Evolutionary conservation across 2,797 vertebrate species (phyloP).

Genomic region (Spheniscus humboldti): DNA sequence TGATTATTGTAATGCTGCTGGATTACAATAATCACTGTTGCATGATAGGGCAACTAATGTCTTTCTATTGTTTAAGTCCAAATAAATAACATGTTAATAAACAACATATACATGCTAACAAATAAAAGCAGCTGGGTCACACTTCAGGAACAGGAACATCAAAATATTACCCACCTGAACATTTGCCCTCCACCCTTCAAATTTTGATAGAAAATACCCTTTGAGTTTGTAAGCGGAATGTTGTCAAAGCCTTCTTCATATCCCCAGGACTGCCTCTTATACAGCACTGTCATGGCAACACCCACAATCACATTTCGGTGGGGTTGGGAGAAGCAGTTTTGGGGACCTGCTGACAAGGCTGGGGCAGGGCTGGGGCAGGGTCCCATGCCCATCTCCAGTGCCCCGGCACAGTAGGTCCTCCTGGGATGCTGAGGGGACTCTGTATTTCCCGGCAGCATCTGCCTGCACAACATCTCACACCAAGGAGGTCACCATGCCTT

Average conservation of each 20-base stretch:
- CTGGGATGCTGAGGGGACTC: not conserved
- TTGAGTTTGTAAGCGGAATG: not conserved
- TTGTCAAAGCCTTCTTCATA: not conserved
- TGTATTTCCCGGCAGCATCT: fast-evolving
- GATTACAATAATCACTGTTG: not conserved
- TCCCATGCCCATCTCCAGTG: not conserved
- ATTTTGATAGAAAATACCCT: not conserved
- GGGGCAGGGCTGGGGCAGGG: not conserved
- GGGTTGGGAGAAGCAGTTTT: not conserved
- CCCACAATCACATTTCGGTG: not conserved
- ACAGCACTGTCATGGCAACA: not conserved
- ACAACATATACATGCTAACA: not conserved
- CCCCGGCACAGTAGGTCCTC: not conserved
- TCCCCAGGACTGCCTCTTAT: not conserved
- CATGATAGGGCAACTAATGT: not conserved
- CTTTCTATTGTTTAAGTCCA: not conserved
- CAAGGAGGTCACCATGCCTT: not conserved
- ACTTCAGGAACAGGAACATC: not conserved
- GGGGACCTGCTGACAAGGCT: not conserved
- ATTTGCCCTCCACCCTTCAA: not conserved
- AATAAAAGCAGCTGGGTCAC: not conserved
- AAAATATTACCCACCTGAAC: not conserved
- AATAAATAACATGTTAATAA: not conserved
- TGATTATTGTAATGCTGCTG: not conserved
- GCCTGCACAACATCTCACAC: not conserved